A percentile compares a stretch with the other conserved stretches of the same genome.
Evolutionary conservation across 2,113 vertebrate genomes (phyloP).

Genomic region (Catharus minimus): DNA sequence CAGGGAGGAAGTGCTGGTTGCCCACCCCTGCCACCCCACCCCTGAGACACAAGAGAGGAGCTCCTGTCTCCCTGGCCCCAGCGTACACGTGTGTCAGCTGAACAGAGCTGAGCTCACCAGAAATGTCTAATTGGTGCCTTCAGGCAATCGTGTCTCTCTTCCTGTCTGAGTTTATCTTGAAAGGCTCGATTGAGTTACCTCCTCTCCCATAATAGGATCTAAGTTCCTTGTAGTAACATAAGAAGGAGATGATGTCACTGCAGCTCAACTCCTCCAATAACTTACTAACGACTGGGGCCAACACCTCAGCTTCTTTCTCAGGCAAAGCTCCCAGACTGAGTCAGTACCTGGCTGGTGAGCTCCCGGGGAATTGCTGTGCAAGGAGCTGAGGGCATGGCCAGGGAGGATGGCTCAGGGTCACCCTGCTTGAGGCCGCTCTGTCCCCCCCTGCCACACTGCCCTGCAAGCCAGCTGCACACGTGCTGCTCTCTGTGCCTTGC

Average conservation of each 20-base stretch:
- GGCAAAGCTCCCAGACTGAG: constrained; percentile 11
- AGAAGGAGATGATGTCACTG: constrained; percentile 65
- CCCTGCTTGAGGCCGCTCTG: not conserved
- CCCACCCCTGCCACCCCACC: not conserved
- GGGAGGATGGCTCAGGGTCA: not conserved
- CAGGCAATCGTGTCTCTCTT: constrained; percentile 46
- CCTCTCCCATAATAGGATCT: constrained; percentile 42
- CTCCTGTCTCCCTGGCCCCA: not conserved
- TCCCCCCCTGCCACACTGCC: not conserved
- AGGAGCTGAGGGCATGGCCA: not conserved
- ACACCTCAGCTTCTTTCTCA: constrained; percentile 35
- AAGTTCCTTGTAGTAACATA: constrained; percentile 60
- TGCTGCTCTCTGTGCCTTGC: not conserved
- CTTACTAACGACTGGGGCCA: constrained; percentile 25
- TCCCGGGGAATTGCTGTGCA: accelerated
- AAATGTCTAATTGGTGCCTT: constrained; percentile 54
- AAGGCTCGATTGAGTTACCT: constrained; percentile 56
- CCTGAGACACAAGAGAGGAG: not conserved
- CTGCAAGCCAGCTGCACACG: not conserved
- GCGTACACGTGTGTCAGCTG: not conserved
- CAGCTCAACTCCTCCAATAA: constrained; percentile 13
- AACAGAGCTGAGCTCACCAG: constrained; percentile 57
- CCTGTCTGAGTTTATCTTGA: constrained; percentile 71
- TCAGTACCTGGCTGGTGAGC: not conserved
- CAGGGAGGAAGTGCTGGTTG: not conserved